Conservation (phyloP, 2,888 invertebrate genomes). For the Anarsia innoxiella region DNA sequence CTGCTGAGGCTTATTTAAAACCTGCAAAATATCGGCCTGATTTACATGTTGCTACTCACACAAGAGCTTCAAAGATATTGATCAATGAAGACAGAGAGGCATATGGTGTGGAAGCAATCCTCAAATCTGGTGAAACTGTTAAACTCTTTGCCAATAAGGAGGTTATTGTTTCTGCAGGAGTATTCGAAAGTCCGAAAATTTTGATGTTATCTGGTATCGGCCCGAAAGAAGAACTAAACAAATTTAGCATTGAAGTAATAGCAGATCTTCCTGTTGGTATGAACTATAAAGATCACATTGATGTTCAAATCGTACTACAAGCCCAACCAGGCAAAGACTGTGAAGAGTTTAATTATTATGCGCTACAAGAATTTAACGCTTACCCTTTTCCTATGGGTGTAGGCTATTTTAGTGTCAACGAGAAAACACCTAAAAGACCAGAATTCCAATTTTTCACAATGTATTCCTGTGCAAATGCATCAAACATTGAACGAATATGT, state of each 20-base stretch:
- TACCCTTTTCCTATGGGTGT: constrained; percentile 17
- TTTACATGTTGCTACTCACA: constrained; percentile 42
- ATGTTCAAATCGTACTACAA: constrained; percentile 33
- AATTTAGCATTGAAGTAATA: constrained; percentile 34
- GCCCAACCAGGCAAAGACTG: constrained; percentile 37
- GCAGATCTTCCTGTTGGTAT: constrained; percentile 54
- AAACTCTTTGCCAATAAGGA: constrained; percentile 42
- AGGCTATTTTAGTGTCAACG: constrained; percentile 18
- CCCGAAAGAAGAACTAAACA: constrained; percentile 36
- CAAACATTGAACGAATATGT: constrained; percentile 11
- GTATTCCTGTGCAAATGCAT: constrained; percentile 9
- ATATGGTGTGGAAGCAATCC: constrained; percentile 43
- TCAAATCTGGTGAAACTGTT: constrained; percentile 28
- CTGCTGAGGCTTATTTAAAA: constrained; percentile 50
- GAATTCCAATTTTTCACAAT: constrained; percentile 18
- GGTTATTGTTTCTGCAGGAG: constrained; percentile 53
- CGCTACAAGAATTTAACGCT: constrained; percentile 23
- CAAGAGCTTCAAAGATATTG: constrained; percentile 45
- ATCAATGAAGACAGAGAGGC: constrained; percentile 34
- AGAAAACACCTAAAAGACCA: constrained; percentile 7
- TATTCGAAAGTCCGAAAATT: constrained; percentile 51
- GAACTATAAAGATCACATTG: constrained; percentile 52
- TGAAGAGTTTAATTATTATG: constrained; percentile 23
- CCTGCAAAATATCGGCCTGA: constrained; percentile 38
- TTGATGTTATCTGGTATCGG: constrained; percentile 59